phyloP scores from a whole-genome alignment of 2,888 invertebrate species.

The Pediacus dermestoides region DNA sequence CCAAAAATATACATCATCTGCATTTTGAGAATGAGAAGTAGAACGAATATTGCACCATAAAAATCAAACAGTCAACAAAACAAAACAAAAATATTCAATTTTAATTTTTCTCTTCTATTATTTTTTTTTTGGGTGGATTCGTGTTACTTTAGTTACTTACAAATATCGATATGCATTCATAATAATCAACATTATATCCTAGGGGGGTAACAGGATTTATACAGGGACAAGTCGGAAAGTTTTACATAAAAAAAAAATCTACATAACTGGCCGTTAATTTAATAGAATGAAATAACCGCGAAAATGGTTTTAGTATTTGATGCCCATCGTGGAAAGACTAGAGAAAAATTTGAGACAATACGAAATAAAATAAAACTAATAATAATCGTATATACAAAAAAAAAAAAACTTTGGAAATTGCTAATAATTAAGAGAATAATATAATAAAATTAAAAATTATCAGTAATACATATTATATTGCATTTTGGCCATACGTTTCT shows the following conservation, averaged over 20 bases:
- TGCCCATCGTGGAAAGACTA: conserved; percentile 37
- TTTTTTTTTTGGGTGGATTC: conserved; percentile 40
- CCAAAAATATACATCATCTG: conserved; percentile 42
- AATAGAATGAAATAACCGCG: no score
- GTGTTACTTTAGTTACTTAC: conserved; percentile 38
- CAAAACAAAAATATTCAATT: conserved; percentile 28
- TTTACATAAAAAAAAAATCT: no score
- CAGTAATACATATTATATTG: conserved; percentile 32
- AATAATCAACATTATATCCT: no score
- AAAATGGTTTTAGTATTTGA: conserved; percentile 14
- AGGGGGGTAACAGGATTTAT: no score
- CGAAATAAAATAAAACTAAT: conserved; percentile 18
- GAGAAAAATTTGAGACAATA: conserved; percentile 23
- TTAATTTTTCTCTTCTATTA: no score
- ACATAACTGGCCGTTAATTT: no score
- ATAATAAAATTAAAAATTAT: no score
- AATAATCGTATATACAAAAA: conserved; percentile 31
- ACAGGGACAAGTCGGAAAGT: no score
- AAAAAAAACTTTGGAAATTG: conserved; percentile 36
- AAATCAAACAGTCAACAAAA: conserved; percentile 23
- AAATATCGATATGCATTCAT: conserved; percentile 47
- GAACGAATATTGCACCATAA: conserved; percentile 49
- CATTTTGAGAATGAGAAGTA: conserved; percentile 34
- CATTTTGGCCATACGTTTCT: conserved; percentile 41
- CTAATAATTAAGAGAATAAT: no score